phyloP scores from a whole-genome alignment of 2,113 vertebrate species.

The Cardinalis cardinalis region DNA sequence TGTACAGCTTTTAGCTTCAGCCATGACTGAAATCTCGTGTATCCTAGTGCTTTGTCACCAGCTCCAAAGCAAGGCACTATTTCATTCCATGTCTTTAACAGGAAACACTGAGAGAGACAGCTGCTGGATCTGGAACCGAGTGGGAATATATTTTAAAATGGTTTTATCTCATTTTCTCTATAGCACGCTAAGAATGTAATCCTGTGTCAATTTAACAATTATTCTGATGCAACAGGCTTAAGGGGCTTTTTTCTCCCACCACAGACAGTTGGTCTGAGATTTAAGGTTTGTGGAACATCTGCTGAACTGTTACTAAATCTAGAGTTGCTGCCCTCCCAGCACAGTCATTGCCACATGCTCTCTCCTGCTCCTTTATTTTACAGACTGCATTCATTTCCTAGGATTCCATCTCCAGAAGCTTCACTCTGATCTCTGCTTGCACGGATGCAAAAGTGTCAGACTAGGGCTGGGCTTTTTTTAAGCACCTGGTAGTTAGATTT shows the following conservation, averaged over 20 bases:
- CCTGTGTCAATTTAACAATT: neutral
- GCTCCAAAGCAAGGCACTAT: neutral
- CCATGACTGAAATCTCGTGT: fast-evolving
- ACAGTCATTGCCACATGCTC: neutral
- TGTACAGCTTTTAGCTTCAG: neutral
- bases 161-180: neutral
- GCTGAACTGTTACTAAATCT: neutral
- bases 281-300: neutral
- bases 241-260: neutral
- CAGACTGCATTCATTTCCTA: neutral
- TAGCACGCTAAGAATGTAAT: neutral
- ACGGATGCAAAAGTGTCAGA: neutral
- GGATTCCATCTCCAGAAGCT: neutral
- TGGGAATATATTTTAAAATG: neutral
- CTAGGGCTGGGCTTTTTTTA: neutral
- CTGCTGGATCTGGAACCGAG: neutral
- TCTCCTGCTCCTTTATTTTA: neutral
- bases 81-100: neutral
- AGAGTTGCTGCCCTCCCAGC: neutral
- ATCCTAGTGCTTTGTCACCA: neutral
- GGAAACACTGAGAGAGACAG: neutral
- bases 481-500: neutral
- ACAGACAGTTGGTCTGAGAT: neutral
- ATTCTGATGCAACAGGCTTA: neutral
- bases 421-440: neutral